Evolutionary conservation across 2,113 vertebrate species (phyloP), one percentile per base, ranked within the genome.

Genomic region (Eonycteris spelaea): DNA sequence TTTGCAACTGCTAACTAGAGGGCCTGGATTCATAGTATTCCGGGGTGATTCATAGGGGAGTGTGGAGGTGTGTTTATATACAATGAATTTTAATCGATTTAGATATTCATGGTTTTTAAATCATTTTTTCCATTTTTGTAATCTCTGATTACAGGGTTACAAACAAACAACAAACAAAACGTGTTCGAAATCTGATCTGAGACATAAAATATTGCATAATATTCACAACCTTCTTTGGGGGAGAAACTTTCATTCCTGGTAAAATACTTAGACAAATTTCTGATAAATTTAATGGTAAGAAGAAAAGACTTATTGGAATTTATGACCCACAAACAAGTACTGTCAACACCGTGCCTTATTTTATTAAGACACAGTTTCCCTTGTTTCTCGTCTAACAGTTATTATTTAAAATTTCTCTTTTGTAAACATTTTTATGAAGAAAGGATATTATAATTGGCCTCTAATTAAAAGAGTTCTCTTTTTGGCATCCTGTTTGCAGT

Each of bases 21-120:
- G 53, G 2, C 28, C 13, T 38, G 2, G 12, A 55, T 1, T 43
- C 1, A 7, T 22, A 24, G 2, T 19, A 30, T 14, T 55, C 30
- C 65, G 26, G 19, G 30, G 33, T 53, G 1, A 19, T 16, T 61
- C 16, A 35, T 22, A 5, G 13, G 48, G 3, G 2, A 14, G 0
- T 7, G 26, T 5, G 40, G 40, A 3, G 38, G 5, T 77, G 9
- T 70, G 22, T 61, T 77, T 7, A 74, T 16, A 63, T 1, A 21
- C 2, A 79, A 5, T 33, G 1, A 70, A 78, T 70, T 89, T 89
- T 70, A 93, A 35, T 79, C 10, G 15, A 4, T 14, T 65, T n/a
- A 67, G 7, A 30, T 63, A 19, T 24, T 30, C 18, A 7, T 10
- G 24, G 24, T 84, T 84, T 19, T 67, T 88, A 33, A 33, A 48